Evolutionary conservation across 2,797 vertebrate genomes (phyloP), one percentile per base, ranked within the genome.

Genomic region (Lagocephalus sceleratus): DNA sequence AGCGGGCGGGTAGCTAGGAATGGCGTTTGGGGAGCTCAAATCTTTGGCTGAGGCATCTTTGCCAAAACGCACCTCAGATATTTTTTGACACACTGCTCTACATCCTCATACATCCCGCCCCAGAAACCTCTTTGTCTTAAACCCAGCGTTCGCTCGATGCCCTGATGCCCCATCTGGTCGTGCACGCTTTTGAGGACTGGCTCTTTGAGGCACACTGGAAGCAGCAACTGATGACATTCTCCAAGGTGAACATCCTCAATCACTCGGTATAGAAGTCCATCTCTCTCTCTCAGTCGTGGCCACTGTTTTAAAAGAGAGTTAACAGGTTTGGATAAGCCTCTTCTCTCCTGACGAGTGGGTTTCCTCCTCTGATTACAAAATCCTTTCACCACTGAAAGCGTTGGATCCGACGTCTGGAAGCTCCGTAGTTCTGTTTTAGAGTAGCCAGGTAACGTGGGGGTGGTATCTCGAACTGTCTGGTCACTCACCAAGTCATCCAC

Each of bases 391-490:
- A 23, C 45, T n/a, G 12, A 19, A 1, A 50, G 44, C 5, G 45
- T n/a, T 6, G 57, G 47, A 2, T 56, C 47, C 0, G 12, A 19
- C 0, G 0, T 19, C 40, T 67, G 57, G 6, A 61, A 63, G n/a
- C n/a, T 23, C 7, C 21, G 14, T 5, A 54, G 22, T 9, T 68
- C 46, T 7, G 26, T 35, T 14, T 48, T 72, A 2, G 51, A 48
- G 48, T 63, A 68, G 11, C 60, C 52, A 42, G 47, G 51, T 2
- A 67, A 16, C 2, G 64, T 66, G 39, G 47, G 45, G 4, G 60
- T 51, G 21, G 51, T 67, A 5, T 20, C 21, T 10, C n/a, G n/a
- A n/a, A n/a, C n/a, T 54, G 51, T 3, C 5, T 23, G 1, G 16
- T 40, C n/a, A n/a, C n/a, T n/a, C n/a, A n/a, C n/a, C n/a, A n/a